Evolutionary conservation across 2,113 vertebrate genomes (phyloP), one percentile per base, ranked within the genome.

Genomic region (Rhizomys pruinosus): DNA sequence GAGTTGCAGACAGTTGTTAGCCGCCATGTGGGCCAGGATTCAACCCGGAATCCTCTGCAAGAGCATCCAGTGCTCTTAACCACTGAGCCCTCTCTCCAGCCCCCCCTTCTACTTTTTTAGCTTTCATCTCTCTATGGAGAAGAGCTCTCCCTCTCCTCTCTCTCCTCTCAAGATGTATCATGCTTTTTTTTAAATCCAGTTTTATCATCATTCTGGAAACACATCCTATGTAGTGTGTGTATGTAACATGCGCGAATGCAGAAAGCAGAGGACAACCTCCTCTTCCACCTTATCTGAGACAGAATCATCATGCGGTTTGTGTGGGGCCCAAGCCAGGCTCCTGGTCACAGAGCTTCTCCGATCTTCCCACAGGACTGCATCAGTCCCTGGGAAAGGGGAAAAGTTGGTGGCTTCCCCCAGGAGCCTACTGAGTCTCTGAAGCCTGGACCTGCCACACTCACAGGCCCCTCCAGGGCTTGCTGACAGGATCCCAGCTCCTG

Each of bases 71-170:
- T n/a, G n/a, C n/a, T n/a, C n/a, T n/a, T n/a, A n/a, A n/a, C n/a
- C n/a, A n/a, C n/a, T n/a, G n/a, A n/a, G n/a, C n/a, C n/a, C n/a
- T n/a, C n/a, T n/a, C n/a, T n/a, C n/a, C n/a, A n/a, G n/a, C n/a
- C n/a, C 59, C 25, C 19, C 37, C 19, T 1, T 19, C 61, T 64
- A 2, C 61, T 64, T 87, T 57, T 39, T 93, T 64, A 80, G 37
- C 44, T 85, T n/a, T 32, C 80, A 37, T 81, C 72, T 59, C 87
- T 84, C 92, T 92, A 17, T 64, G 71, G 57, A 84, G 68, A 61
- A 61, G 47, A 69, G 42, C 68, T 63, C n/a, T 34, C 25, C 7
- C 39, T 39, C 59, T 19, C 71, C 69, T 84, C 20, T 47, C 73
- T 11, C 63, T 55, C 37, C 16, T 59, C 16, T 63, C 55, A 61